Evolutionary conservation across 1,140 invertebrate genomes (phyloP).

Genomic region (Sycophaga agraensis): DNA sequence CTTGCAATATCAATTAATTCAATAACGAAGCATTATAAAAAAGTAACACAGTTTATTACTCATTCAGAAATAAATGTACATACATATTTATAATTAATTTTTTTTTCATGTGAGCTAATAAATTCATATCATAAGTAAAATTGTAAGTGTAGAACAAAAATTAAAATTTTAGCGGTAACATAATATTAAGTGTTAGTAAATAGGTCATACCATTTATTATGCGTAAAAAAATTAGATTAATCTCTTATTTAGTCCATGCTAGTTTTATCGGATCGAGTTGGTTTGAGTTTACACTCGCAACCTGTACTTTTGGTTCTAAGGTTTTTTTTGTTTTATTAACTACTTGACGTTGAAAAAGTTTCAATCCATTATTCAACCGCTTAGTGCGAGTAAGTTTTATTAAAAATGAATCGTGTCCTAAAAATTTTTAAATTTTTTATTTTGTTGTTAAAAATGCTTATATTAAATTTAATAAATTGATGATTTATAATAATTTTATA

Average conservation of each 20-base stretch:
- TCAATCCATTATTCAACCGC: constrained; percentile 18
- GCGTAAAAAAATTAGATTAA: background rate
- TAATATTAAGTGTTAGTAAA: constrained; percentile 12
- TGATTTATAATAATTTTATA: no score
- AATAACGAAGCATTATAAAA: background rate
- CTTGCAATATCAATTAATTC: constrained; percentile 11
- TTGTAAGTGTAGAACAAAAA: constrained; percentile 8
- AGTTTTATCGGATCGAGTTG: constrained; percentile 26
- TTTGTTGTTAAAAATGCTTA: no score
- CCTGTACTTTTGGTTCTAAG: constrained; percentile 3
- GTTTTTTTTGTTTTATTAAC: constrained; percentile 24
- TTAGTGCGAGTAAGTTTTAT: constrained; percentile 41
- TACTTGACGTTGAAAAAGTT: constrained; percentile 35
- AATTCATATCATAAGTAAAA: constrained; percentile 11
- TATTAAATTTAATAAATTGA: no score
- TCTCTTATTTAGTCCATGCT: constrained; percentile 40
- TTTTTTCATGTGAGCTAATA: constrained; percentile 8
- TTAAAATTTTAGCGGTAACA: background rate
- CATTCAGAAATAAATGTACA: constrained; percentile 9
- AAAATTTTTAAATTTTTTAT: no score
- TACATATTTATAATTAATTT: constrained; percentile 7
- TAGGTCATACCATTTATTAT: background rate
- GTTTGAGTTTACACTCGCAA: constrained; percentile 15
- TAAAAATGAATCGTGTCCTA: constrained; percentile 51
- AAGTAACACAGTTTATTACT: background rate